Evolutionary conservation across 1,140 invertebrate species (phyloP), one percentile per base, ranked within the genome.

Genomic region (Rhopalosiphum maidis): DNA sequence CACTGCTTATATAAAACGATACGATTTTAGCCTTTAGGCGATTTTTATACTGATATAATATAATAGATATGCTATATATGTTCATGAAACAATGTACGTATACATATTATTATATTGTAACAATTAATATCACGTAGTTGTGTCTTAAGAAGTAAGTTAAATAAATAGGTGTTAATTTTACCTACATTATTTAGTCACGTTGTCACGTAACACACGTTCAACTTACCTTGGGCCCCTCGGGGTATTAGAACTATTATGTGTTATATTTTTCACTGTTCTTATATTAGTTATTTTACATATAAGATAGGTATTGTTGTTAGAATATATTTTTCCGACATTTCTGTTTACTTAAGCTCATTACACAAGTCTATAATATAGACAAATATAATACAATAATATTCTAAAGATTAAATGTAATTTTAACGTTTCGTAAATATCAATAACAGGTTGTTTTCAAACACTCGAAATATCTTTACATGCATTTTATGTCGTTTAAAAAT

Each of bases 321-420:
- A 83, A 23, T 37, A 83, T 83, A 83, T 25, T 77, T 77, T 77
- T 5, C 15, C 18, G 60, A 5, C 6, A 15, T 77, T 77, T 77
- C n/a, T 18, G 60, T 77, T n/a, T n/a, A n/a, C 4, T 68, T 68
- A 11, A 4, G 30, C 30, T 77, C 4, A 77, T 77, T 3, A 77
- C 30, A 43, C 83, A 5, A 43, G 22, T 30, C 41, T 25, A 41
- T 6, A 41, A 48, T 51, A 51, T 51, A 51, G 15, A 51, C 48
- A 30, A 25, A 6, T 60, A 25, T 60, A 23, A 60, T 25, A 60
- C 4, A 30, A 9, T 22, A 85, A 85, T 43, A 25, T 46, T 46
- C 41, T 86, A n/a, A 46, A 86, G 85, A 25, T 86, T 25, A 46
- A 43, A 86, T 46, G 41, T 46, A 86, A 86, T 86, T n/a, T 86